phyloP scores from a whole-genome alignment of 2,888 invertebrate genomes.

The Acrobeloides nanus region DNA sequence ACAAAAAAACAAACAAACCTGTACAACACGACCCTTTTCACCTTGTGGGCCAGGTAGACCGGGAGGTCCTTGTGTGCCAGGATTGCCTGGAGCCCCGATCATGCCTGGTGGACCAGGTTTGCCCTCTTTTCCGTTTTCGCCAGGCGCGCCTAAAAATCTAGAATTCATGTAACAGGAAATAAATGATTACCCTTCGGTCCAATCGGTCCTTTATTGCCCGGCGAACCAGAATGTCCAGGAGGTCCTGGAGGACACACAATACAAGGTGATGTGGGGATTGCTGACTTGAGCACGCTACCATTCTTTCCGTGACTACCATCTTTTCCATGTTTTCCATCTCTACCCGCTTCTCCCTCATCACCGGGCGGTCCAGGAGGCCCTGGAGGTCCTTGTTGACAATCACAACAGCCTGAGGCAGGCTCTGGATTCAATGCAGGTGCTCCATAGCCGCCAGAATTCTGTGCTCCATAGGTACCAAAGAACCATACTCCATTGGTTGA shows the following conservation, averaged over 20 bases:
- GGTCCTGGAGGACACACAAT: slow-evolving; percentile 50
- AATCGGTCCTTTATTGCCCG: slow-evolving; percentile 43
- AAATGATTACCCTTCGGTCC: slow-evolving; percentile 47
- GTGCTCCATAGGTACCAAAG: too few species aligned
- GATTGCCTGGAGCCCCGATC: too few species aligned
- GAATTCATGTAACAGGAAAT: too few species aligned
- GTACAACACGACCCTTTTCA: too few species aligned
- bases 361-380: slow-evolving; percentile 45
- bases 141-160: slow-evolving; percentile 45
- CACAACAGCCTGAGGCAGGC: slow-evolving; percentile 40
- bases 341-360: slow-evolving; percentile 38
- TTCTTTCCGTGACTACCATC: slow-evolving; percentile 40
- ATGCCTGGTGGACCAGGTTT: too few species aligned
- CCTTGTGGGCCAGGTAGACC: slow-evolving; percentile 38
- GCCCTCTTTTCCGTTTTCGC: slow-evolving; percentile 25
- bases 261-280: slow-evolving; percentile 40
- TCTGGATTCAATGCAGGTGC: slow-evolving; percentile 43
- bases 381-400: slow-evolving; percentile 45
- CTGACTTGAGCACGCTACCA: slow-evolving; percentile 27
- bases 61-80: slow-evolving; percentile 30
- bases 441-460: slow-evolving; percentile 40
- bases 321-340: slow-evolving; percentile 38
- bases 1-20: too few species aligned
- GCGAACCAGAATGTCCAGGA: slow-evolving; percentile 30
- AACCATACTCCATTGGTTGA: slow-evolving; percentile 32